Base-by-base conservation (phyloP, 1,140 invertebrate genomes). In the Cepaea nemoralis region DNA sequence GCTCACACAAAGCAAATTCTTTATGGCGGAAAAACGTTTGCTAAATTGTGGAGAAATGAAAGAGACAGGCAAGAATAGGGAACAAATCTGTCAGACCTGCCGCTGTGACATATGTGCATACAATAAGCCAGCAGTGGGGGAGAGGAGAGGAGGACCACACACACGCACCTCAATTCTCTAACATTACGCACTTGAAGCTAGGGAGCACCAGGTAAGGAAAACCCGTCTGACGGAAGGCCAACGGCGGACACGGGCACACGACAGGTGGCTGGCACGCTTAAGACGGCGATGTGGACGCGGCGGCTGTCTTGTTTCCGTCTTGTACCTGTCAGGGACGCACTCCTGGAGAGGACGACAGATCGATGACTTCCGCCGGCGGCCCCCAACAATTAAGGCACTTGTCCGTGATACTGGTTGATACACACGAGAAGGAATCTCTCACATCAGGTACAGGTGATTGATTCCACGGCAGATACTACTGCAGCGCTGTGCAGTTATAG, bases 11-110 rank as follows among this genome's bases (percentile, higher is more conserved):
- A n/a, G n/a, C n/a, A n/a, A n/a, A n/a, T n/a, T n/a, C n/a, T n/a
- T n/a, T n/a, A n/a, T n/a, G n/a, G n/a, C n/a, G n/a, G n/a, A n/a
- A n/a, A n/a, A n/a, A n/a, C n/a, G n/a, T n/a, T n/a, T n/a, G n/a
- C n/a, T n/a, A n/a, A n/a, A n/a, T n/a, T n/a, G n/a, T n/a, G n/a
- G n/a, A n/a, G n/a, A n/a, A n/a, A n/a, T n/a, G n/a, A n/a, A n/a
- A n/a, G n/a, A n/a, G n/a, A n/a, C n/a, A n/a, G n/a, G 94, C 95
- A 95, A 97, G 89, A 99, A 97, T 93, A 85, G 31, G 88, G 86
- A 81, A 80, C 80, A 50, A 3, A 22, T 55, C 8, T 55, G 8
- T 55, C 50, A 55, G 22, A 2, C 22, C 22, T 55, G 3, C 19
- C 16, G 50, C 8, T 55, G 22, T 22, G n/a, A 24, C 50, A 14